These are phyloP conservation scores for Centruroides vittatus DNA, from an alignment of 1,140 invertebrate genomes.

Conservation along the genomic window DNA sequence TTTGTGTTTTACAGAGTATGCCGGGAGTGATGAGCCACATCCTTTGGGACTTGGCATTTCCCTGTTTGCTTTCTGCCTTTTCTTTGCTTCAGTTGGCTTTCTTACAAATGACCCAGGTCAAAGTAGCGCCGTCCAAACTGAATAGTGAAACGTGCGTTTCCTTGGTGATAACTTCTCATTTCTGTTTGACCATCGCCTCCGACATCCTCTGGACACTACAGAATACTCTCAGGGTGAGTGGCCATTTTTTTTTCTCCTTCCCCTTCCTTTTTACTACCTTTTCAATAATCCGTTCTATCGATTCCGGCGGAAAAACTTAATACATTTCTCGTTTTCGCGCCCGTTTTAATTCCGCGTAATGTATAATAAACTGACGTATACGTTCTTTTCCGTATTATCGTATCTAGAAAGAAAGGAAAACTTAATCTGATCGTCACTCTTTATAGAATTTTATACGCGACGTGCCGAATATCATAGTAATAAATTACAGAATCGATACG, in stretches of 20 bases:
- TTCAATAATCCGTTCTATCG: too few species aligned
- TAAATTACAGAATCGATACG: too few species aligned
- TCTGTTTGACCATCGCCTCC: slow-evolving; percentile 37
- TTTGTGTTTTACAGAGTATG: slow-evolving; percentile 32
- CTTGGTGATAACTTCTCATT: slow-evolving; percentile 41
- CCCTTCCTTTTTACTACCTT: too few species aligned
- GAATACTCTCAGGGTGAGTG: slow-evolving; percentile 31
- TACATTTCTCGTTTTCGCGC: too few species aligned
- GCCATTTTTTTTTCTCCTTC: neutral
- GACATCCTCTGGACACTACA: slow-evolving; percentile 38
- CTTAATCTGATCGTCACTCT: too few species aligned
- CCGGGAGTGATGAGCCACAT: slow-evolving; percentile 39
- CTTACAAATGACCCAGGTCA: slow-evolving; percentile 42
- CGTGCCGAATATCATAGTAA: too few species aligned
- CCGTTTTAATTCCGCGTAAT: too few species aligned
- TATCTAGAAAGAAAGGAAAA: too few species aligned
- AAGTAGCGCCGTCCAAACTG: slow-evolving; percentile 36
- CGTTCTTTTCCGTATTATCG: too few species aligned
- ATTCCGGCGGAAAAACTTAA: too few species aligned
- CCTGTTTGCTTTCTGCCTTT: slow-evolving; percentile 43
- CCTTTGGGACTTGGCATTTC: slow-evolving; percentile 45
- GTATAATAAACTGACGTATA: too few species aligned
- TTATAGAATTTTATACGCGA: too few species aligned
- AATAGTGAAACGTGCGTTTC: slow-evolving; percentile 39
- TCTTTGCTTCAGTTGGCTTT: slow-evolving; percentile 44